Base-by-base conservation (phyloP, 2,113 vertebrate species). In the Morone chrysops region DNA sequence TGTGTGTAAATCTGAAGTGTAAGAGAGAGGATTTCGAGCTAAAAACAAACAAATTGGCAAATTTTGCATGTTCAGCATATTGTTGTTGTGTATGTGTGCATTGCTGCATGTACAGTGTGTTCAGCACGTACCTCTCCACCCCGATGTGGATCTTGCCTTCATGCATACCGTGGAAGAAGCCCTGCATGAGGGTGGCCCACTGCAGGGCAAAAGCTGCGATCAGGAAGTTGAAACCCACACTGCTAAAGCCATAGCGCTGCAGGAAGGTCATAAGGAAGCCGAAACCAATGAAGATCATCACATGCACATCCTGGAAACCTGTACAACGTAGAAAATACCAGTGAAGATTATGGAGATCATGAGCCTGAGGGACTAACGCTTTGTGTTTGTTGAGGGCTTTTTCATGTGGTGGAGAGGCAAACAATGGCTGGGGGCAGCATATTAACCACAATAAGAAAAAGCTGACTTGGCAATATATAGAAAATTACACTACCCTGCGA, bases 201-300 rank as follows among this genome's bases (percentile, higher is more conserved):
- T 99, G 98, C 82, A 98, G 87, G 47, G 96, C 59, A 0, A 99
- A 96, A 48, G 97, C 94, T 0, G 95, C 91, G 0, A 96, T 67
- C 69, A 99, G 96, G 92, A 99, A 96, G 95, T 96, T 98, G 91
- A 95, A 95, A 81, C 96, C 96, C 9, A 95, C 85, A 0, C 96
- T 97, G 91, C 96, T 93, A 4, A 94, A 96, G 77, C 97, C 95
- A 0, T 97, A 98, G 0, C 96, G 95, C 88, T 97, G 87, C 13
- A 99, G 92, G 94, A 99, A 98, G 40, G 95, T 96, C 96, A 98
- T 94, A 59, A 99, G 94, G 77, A 99, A 97, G 48, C 98, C 98
- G 0, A 99, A 98, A 47, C 97, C 97, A 0, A 98, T 91, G 80
- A 99, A 97, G 90, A 96, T 94, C 93, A 97, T 98, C 87, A 96